Evolutionary conservation across 2,888 invertebrate species (phyloP), one percentile per base, ranked within the genome.

Genomic region (Drosophila nr. fundita): DNA sequence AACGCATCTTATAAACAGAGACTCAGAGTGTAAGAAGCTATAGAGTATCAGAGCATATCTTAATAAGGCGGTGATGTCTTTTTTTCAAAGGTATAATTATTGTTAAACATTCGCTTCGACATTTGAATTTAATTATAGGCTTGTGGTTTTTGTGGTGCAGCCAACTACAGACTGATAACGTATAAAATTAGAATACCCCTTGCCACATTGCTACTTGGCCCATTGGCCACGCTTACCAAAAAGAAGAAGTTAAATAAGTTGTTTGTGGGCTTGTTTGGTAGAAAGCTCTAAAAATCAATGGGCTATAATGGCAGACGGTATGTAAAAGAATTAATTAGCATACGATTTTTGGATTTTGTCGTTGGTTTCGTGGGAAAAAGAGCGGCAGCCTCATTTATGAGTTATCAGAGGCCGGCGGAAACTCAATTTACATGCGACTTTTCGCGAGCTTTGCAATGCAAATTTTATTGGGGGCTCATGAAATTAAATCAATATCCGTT

Each of bases 321-420:
- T 79, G 68, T 71, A 66, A 75, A 71, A 81, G 88, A 82, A 88
- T 86, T 81, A 89, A 87, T 87, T 87, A 88, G 70, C 90, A 87
- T 87, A 85, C 66, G 73, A 79, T 75, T 79, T 86, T 79, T 78
- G 59, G 76, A 55, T 72, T 65, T 87, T 77, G 86, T 79, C 73
- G 80, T 57, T 86, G 59, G 65, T 58, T 62, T 82, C 85, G 89
- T 86, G 85, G 89, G 85, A 86, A 86, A 87, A 81, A 67, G 15
- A 24, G 38, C 58, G 27, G 49, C 55, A 52, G 72, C 32, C 30
- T 49, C 62, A 65, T 70, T 67, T 69, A 73, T 78, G 71, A 79
- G 55, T 75, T 82, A 76, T 74, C 64, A 69, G 55, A 38, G 21
- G 4, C 68, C 83, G 74, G 76, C 88, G 81, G 87, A 84, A 80